Conservation (phyloP, 2,888 invertebrate genomes). For the Drosophila percnosoma region DNA sequence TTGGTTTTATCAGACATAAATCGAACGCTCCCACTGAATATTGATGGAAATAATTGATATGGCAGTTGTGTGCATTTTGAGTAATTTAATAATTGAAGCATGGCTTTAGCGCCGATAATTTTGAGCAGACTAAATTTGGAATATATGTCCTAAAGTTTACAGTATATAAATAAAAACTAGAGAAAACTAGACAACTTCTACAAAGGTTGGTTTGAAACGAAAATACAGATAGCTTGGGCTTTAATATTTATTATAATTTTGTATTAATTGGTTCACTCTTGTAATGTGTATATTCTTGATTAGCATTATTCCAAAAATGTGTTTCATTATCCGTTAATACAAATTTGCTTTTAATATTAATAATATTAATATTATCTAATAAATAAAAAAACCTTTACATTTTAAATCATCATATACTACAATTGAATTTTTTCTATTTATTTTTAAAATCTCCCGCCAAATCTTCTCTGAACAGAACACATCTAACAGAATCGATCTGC, state of each 20-base stretch:
- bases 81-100: conserved; percentile 36
- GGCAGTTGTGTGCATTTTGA: conserved; percentile 2
- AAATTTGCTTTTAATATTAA: too few species aligned
- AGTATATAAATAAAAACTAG: neutral
- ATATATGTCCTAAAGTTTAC: neutral
- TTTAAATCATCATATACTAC: too few species aligned
- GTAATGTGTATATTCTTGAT: too few species aligned
- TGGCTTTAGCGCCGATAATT: conserved; percentile 2
- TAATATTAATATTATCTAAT: too few species aligned
- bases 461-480: neutral
- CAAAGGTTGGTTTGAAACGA: neutral
- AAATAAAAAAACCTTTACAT: too few species aligned
- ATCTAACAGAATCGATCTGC: neutral
- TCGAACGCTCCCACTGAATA: conserved; percentile 11
- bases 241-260: neutral
- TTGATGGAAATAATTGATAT: conserved; percentile 1
- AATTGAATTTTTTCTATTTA: neutral
- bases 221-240: neutral
- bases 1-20: conserved; percentile 24
- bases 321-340: too few species aligned
- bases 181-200: neutral
- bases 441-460: neutral
- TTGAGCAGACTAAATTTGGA: neutral
- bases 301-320: too few species aligned
- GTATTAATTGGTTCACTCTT: neutral